Base-by-base conservation (phyloP, 1,140 invertebrate genomes). In the Dufourea novaeangliae region DNA sequence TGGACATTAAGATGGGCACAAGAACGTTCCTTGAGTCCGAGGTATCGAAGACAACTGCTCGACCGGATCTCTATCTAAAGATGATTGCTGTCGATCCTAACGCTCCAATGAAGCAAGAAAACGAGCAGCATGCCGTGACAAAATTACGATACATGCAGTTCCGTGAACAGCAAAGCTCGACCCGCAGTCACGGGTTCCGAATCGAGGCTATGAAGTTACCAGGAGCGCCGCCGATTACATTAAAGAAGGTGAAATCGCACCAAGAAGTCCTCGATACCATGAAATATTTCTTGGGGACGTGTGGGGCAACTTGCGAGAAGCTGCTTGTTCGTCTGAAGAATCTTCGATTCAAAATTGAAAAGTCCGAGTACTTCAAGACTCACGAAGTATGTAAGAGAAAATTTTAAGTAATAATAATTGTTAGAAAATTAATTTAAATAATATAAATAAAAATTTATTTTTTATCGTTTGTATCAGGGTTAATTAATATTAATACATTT, bases 111-210 rank as follows among this genome's bases (percentile, higher is more conserved):
- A 90, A 93, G 69, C 95, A 97, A 59, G 98, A 99, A 91, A 95
- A 97, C 83, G 92, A 94, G 44, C 90, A 94, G 1, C 93, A 95
- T 77, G 97, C 97, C 4, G 96, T 99, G 8, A 98, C 97, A 1
- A 99, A 99, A 93, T 93, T 98, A 74, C 94, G 98, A 20, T 99
- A 99, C 92, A 98, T 98, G 97, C 96, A 97, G 88, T 99, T 99
- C 92, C 93, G 98, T 46, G 98, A 99, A 92, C 93, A 97, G 75
- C 96, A 98, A 87, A 98, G 97, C 78, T 99, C 98, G 2, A 97
- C 98, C 0, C 96, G 97, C 46, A 95, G 95, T 63, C 95, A 98
- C 81, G 98, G 98, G 1, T 99, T 99, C 90, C 93, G 98, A 79
- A 98, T 99, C 79, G 98, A 99, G 92, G 98, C 98, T 27, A 96